A percentile compares a stretch with the other conserved stretches of the same genome.
phyloP scores from a whole-genome alignment of 2,888 invertebrate genomes.

The Tribolium freemani region DNA sequence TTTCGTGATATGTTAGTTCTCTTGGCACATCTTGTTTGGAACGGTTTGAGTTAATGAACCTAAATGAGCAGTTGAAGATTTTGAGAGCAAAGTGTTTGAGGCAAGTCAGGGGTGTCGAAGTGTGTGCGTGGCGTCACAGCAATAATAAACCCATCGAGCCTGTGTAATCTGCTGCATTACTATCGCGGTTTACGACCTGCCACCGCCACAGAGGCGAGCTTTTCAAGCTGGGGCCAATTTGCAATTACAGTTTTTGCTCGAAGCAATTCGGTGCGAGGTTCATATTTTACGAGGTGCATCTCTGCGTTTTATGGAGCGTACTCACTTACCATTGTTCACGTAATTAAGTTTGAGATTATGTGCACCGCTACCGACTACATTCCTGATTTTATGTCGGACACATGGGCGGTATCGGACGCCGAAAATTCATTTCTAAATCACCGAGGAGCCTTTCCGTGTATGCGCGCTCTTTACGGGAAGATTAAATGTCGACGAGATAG shows the following conservation, averaged over 20 bases:
- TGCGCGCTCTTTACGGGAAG: background rate
- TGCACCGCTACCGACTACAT: conserved; percentile 46
- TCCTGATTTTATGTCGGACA: conserved; percentile 47
- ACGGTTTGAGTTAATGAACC: too few species aligned
- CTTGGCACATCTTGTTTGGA: too few species aligned
- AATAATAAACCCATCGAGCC: conserved; percentile 59
- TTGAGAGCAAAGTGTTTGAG: background rate
- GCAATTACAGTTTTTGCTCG: conserved; percentile 63
- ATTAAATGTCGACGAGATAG: too few species aligned
- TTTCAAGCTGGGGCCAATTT: conserved; percentile 57
- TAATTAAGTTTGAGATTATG: conserved; percentile 59
- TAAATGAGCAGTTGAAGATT: too few species aligned
- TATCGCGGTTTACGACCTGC: conserved; percentile 59
- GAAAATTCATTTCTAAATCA: conserved; percentile 19
- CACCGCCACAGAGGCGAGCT: conserved; percentile 49
- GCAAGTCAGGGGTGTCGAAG: background rate
- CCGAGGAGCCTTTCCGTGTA: background rate
- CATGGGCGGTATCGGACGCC: conserved; percentile 31
- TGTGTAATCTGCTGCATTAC: conserved; percentile 58
- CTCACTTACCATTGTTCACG: conserved; percentile 58
- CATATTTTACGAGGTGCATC: conserved; percentile 64
- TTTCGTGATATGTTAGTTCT: too few species aligned
- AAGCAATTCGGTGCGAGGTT: conserved; percentile 58
- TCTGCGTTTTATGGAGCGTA: conserved; percentile 60
- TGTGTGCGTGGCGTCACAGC: conserved; percentile 42